Percentiles rank a stretch among this genome's conserved stretches.
Conservation (phyloP, 2,888 invertebrate species). For the Stegophylla sp. region DNA sequence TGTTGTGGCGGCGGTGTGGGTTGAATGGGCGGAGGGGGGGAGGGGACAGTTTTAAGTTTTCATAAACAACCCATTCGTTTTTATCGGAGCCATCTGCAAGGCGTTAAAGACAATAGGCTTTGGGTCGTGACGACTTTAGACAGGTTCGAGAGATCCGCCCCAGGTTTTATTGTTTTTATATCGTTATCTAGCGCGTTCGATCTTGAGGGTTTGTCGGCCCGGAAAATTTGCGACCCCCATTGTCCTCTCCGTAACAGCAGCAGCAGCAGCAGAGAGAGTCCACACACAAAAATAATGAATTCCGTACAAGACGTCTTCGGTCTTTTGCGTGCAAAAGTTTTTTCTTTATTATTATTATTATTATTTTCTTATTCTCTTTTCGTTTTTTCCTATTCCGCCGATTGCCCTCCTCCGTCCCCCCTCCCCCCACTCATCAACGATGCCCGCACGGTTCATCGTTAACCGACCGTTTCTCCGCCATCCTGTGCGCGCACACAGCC, state of each 20-base stretch:
- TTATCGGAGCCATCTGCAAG: constrained; percentile 54
- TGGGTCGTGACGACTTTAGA: constrained; percentile 57
- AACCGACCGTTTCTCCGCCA: background rate
- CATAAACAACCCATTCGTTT: constrained; percentile 53
- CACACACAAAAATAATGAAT: constrained; percentile 53
- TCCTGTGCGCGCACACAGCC: background rate
- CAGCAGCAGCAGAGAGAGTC: too few species aligned
- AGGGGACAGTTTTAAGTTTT: constrained; percentile 51
- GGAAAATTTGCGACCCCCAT: constrained; percentile 58
- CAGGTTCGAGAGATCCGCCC: constrained; percentile 58
- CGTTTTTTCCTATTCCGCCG: background rate
- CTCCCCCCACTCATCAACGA: background rate
- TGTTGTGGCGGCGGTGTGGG: background rate
- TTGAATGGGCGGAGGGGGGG: background rate
- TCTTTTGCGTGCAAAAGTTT: constrained; percentile 48
- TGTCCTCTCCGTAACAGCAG: constrained; percentile 38
- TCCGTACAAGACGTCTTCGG: constrained; percentile 15
- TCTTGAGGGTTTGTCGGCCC: constrained; percentile 58
- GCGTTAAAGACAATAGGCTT: constrained; percentile 59
- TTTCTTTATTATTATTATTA: constrained; percentile 32
- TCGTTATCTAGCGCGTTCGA: constrained; percentile 49
- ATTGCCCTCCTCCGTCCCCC: too few species aligned
- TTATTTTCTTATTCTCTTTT: constrained; percentile 14
- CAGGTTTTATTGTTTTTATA: constrained; percentile 58
- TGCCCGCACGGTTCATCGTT: too few species aligned